Evolutionary conservation across 2,888 invertebrate genomes (phyloP), one percentile per base, ranked within the genome.

Genomic region (Hylaea fasciaria): DNA sequence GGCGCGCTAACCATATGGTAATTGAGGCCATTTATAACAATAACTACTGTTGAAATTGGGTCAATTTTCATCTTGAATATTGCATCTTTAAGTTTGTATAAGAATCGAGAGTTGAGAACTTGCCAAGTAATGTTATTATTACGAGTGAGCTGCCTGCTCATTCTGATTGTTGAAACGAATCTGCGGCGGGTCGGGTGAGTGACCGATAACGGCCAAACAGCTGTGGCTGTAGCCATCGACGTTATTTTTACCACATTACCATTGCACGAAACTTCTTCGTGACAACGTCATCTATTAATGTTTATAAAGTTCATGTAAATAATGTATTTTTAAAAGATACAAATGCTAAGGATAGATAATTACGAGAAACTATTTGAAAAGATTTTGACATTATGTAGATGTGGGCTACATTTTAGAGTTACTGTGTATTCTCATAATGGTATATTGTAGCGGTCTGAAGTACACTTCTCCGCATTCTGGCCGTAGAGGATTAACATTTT

Each of bases 71-170:
- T 78, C 70, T 74, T 67, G 74, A 76, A 77, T 75, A 74, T 77
- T 76, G 77, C 76, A 76, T 71, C 65, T 71, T 68, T 60, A 62
- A 70, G 64, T 69, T 72, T 72, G 70, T 70, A 62, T 68, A 69
- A 70, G 68, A 79, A 78, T 77, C 70, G 70, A 76, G 74, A 72
- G 74, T 84, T 85, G 87, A 86, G 72, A 76, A 67, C 69, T 76
- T 83, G 87, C 86, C 86, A 89, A 82, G 71, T 71, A 74, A 73
- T 75, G 71, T 78, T 81, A 77, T 83, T 82, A 77, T 75, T 74
- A 72, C 63, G 58, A 64, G 55, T 14, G 37, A 10, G 65, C 55
- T 60, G 58, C 62, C 58, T 65, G 64, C 59, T 65, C 52, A 55
- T 65, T 71, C 65, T 76, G 69, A 76, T 81, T 83, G 82, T 82